Evolutionary conservation across 1,140 invertebrate species (phyloP).

Genomic region (Drosophila chauvacae): DNA sequence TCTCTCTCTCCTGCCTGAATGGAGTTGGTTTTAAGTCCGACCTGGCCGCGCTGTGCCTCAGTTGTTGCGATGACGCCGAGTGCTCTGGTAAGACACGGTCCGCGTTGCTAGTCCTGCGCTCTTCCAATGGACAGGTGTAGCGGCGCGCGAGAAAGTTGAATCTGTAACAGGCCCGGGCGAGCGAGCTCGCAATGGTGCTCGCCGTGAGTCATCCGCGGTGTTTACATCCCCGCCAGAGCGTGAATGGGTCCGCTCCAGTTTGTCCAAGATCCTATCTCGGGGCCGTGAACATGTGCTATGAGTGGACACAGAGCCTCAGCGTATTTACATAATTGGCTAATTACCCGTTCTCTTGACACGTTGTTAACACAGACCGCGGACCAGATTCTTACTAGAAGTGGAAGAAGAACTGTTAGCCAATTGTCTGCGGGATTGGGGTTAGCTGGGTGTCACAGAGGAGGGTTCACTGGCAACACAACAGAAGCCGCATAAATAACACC

Average conservation of each 20-base stretch:
- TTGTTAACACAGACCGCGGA: conserved; percentile 17
- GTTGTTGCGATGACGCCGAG: conserved; percentile 41
- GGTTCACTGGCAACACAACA: conserved; percentile 12
- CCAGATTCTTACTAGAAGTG: conserved; percentile 8
- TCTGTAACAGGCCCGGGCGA: conserved; percentile 32
- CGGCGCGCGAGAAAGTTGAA: conserved; percentile 45
- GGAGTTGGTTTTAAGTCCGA: conserved; percentile 29
- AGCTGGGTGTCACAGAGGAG: neutral
- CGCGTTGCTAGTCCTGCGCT: neutral
- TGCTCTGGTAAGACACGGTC: conserved; percentile 33
- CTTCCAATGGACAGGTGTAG: conserved; percentile 29
- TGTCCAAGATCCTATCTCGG: conserved; percentile 17
- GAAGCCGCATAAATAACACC: conserved; percentile 35
- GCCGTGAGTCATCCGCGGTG: conserved; percentile 27
- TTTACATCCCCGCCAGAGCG: conserved; percentile 27
- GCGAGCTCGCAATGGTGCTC: conserved; percentile 4
- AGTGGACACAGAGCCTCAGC: neutral
- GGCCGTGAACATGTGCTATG: conserved; percentile 4
- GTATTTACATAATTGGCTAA: conserved; percentile 41
- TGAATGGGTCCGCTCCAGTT: conserved; percentile 25
- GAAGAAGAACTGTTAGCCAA: conserved; percentile 30
- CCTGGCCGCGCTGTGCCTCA: conserved; percentile 12
- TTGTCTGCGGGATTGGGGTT: conserved; percentile 7
- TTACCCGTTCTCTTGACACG: conserved; percentile 24
- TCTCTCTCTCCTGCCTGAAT: neutral